A percentile compares a stretch with the other conserved stretches of the same genome.
These are phyloP conservation scores for Netelia virgata DNA, from an alignment of 2,888 invertebrate species.

Conservation along the genomic window DNA sequence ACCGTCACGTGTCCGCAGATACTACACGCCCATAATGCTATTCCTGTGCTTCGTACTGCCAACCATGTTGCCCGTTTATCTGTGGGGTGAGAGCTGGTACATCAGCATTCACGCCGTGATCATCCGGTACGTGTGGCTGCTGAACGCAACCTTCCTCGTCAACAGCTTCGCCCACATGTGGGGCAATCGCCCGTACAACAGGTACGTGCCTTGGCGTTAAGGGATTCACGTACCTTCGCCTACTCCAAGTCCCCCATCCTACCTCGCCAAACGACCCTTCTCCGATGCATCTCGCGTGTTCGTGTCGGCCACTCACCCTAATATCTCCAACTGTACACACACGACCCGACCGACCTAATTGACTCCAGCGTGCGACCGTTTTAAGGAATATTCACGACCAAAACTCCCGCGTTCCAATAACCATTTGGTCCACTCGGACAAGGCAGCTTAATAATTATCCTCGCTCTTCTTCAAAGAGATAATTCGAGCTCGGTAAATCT, in stretches of 20 bases:
- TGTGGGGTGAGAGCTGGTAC: constrained; percentile 86
- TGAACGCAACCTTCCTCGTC: constrained; percentile 88
- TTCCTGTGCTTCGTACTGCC: constrained; percentile 87
- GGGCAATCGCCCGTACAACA: constrained; percentile 85
- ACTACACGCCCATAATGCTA: constrained; percentile 86
- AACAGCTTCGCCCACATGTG: constrained; percentile 88
- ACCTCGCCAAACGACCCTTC: constrained; percentile 19
- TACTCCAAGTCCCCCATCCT: constrained; percentile 7
- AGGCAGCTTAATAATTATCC: constrained; percentile 28
- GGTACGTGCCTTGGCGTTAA: constrained; percentile 74
- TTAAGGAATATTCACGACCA: neutral
- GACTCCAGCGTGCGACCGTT: constrained; percentile 44
- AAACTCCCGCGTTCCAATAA: constrained; percentile 17
- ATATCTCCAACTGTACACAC: constrained; percentile 26
- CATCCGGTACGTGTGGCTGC: constrained; percentile 86
- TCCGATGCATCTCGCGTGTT: constrained; percentile 15
- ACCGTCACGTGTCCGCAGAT: constrained; percentile 79
- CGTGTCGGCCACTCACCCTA: constrained; percentile 24
- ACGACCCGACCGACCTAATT: constrained; percentile 55
- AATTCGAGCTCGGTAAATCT: neutral
- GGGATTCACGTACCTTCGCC: constrained; percentile 43
- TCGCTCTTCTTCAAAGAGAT: neutral
- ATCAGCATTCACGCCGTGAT: constrained; percentile 80
- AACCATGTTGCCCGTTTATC: constrained; percentile 86
- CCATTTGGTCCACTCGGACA: constrained; percentile 7